Percentiles rank a stretch among this genome's conserved stretches.
Evolutionary conservation across 1,140 invertebrate genomes (phyloP).

Genomic region (Halesus radiatus): DNA sequence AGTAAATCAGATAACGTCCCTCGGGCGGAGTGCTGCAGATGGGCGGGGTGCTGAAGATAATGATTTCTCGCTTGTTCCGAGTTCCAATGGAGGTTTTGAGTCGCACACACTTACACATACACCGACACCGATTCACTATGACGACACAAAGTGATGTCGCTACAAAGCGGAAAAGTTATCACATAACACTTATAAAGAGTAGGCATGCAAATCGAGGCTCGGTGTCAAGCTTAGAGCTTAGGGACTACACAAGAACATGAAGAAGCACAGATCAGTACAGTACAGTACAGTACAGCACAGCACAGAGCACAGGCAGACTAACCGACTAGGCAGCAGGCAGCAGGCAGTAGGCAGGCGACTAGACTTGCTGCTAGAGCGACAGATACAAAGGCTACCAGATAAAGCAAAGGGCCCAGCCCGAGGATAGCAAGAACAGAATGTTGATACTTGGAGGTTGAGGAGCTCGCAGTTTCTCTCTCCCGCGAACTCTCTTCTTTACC

Average conservation of each 20-base stretch:
- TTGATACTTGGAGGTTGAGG: conserved; percentile 58
- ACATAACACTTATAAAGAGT: conserved; percentile 51
- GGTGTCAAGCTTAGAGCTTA: background rate
- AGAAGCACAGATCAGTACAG: background rate
- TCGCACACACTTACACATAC: background rate
- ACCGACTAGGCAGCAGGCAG: too few relatives aligned
- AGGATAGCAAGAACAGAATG: conserved; percentile 53
- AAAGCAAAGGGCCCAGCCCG: conserved; percentile 39
- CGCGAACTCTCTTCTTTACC: conserved; percentile 57
- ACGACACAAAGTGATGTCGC: conserved; percentile 38
- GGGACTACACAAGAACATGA: conserved; percentile 18
- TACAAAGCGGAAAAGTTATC: conserved; percentile 29
- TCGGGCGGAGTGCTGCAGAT: too few relatives aligned
- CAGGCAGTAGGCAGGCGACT: too few relatives aligned
- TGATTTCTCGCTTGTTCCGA: background rate
- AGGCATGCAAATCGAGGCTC: conserved; percentile 54
- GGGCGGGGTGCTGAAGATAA: background rate
- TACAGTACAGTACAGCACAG: background rate
- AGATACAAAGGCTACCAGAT: conserved; percentile 50
- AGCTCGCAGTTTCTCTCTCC: conserved; percentile 49
- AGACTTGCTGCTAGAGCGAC: conserved; percentile 28
- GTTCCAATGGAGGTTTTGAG: conserved; percentile 40
- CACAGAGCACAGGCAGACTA: too few relatives aligned
- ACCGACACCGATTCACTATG: conserved; percentile 18
- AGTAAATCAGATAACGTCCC: too few relatives aligned